Conservation (phyloP, 2,113 vertebrate species). For the Megaleporinus macrocephalus region DNA sequence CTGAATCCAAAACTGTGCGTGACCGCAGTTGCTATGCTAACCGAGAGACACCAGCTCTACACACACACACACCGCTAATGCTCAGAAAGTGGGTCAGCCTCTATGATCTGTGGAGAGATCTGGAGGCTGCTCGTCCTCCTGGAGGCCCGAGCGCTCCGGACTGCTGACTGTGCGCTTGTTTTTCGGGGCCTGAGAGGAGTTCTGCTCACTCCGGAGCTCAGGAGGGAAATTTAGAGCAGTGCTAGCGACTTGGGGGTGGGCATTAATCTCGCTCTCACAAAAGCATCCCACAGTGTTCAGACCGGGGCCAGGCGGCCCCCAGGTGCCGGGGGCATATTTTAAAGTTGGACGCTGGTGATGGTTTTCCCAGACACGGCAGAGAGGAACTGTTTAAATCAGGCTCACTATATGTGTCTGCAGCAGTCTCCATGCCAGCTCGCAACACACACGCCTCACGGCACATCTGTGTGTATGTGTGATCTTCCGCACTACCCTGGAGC, state of each 20-base stretch:
- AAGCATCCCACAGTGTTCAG: background rate
- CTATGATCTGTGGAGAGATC: background rate
- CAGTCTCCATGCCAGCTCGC: slow-evolving; percentile 66
- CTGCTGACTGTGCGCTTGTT: slow-evolving; percentile 31
- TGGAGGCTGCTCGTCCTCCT: background rate
- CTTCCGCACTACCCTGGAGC: no score
- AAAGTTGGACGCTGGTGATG: slow-evolving; percentile 58
- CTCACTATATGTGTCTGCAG: slow-evolving; percentile 42
- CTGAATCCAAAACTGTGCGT: background rate
- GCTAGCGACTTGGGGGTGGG: background rate
- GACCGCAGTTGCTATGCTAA: slow-evolving; percentile 24
- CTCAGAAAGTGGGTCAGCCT: slow-evolving; percentile 44
- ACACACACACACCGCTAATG: slow-evolving; percentile 18
- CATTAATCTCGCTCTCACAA: background rate
- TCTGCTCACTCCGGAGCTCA: slow-evolving; percentile 1
- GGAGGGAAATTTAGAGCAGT: background rate
- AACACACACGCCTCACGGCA: slow-evolving; percentile 71
- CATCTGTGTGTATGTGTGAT: slow-evolving; percentile 49
- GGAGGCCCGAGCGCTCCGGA: background rate
- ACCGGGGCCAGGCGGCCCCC: background rate
- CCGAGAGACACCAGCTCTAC: slow-evolving; percentile 3
- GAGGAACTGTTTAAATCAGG: slow-evolving; percentile 50
- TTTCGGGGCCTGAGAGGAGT: background rate
- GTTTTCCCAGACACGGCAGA: slow-evolving; percentile 61
- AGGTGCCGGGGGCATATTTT: background rate